Evolutionary conservation across 2,888 invertebrate genomes (phyloP).

Genomic region (Acanthosoma haemorrhoidale): DNA sequence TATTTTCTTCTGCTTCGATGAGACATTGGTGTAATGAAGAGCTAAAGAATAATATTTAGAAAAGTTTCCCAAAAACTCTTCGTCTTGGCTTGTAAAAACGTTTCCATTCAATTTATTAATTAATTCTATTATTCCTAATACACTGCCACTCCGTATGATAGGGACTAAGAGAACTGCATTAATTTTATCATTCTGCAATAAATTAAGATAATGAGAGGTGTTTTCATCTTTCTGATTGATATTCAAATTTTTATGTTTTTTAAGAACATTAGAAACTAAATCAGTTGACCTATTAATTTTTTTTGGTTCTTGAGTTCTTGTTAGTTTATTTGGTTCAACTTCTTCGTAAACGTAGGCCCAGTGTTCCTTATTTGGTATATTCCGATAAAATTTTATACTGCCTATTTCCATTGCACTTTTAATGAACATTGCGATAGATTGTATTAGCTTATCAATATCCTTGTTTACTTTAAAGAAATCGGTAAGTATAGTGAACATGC

Average conservation of each 20-base stretch:
- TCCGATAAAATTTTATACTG: not conserved
- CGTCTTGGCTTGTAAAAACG: not conserved
- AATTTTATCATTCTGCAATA: not conserved
- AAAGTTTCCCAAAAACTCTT: not conserved
- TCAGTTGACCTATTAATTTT: not conserved
- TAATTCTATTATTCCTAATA: not conserved
- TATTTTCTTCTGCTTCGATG: not conserved
- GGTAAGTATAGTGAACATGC: not conserved
- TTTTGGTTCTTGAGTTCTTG: not conserved
- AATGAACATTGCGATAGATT: not conserved
- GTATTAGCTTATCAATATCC: not conserved
- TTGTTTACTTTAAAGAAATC: not conserved
- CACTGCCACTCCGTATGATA: not conserved
- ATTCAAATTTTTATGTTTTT: not conserved
- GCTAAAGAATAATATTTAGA: conserved; percentile 3
- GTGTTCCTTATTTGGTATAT: not conserved
- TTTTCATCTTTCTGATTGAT: not conserved
- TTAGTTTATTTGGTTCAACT: not conserved
- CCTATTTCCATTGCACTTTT: not conserved
- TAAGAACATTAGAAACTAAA: not conserved
- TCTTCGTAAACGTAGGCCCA: not conserved
- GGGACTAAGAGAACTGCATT: not conserved
- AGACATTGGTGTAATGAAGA: not conserved
- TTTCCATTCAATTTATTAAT: not conserved
- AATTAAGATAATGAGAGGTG: not conserved